Evolutionary conservation across 2,113 vertebrate genomes (phyloP), one percentile per base, ranked within the genome.

Genomic region (Bungarus multicinctus): DNA sequence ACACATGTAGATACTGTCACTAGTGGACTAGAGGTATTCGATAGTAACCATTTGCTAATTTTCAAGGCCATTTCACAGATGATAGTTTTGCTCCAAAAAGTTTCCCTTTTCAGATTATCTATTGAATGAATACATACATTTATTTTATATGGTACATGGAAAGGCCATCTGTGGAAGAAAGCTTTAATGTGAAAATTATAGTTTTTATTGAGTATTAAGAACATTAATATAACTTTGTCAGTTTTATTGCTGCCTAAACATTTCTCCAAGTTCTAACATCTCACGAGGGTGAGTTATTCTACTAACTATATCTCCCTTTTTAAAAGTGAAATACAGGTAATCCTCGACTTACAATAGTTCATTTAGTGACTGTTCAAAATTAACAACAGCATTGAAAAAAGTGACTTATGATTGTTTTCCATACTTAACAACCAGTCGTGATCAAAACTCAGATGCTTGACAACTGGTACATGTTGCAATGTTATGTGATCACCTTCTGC

Each of bases 161-260:
- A 39, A 45, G 11, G 34, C 10, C 58, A 69, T 92, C 14, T 25
- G 11, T 47, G 2, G 18, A 88, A 5, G 55, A 87, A 50, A 52
- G 85, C 25, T 27, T 43, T 87, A 34, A 34, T 87, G 57, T 91
- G 20, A 52, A 60, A 60, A 60, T 34, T 87, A 22, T 20, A 34
- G 11, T 91, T 47, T 50, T 91, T 34, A 22, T 3, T 85, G 23
- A 45, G 47, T 45, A 9, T 23, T 20, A 23, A 34, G 22, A 27
- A 25, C 22, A 53, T 14, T 57, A 81, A 25, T 90, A 4, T 88
- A 93, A 95, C 8, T 58, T 50, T 0, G 0, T 14, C 54, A 60
- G 45, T 91, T 94, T 12, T 50, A 81, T 90, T 69, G 93, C 91
- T 87, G 9, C 0, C 4, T 39, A 1, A 53, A 5, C 27, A 1